Evolutionary conservation across 1,140 invertebrate species (phyloP), one percentile per base, ranked within the genome.

Genomic region (Aphelinus certus): DNA sequence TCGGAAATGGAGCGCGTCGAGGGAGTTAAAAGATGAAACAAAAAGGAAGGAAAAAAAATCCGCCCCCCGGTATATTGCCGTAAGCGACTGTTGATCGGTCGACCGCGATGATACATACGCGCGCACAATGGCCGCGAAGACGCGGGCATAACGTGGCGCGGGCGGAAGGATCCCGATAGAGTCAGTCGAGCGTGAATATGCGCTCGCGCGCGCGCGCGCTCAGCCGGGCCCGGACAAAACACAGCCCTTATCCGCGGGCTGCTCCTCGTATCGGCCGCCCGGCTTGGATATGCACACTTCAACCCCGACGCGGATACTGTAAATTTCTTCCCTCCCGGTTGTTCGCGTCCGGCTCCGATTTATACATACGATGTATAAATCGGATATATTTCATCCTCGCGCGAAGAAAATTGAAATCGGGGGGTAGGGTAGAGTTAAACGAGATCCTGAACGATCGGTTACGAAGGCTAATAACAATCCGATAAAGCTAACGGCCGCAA

Each of bases 201-300:
- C 63, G 58, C 26, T 26, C 26, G 26, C 26, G 26, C 26, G 26
- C 26, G 26, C 26, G 42, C 9, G 55, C 57, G 60, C 56, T 51
- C 7, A 3, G 73, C 48, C 43, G 73, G 66, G 46, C 73, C 48
- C 66, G 73, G 73, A 75, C 73, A 75, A 75, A 75, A 75, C 67
- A 6, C 26, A 26, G 26, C 26, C 26, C 26, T 26, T 26, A 26
- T 26, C 26, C 2, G 9, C 42, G 3, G 60, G 65, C 65, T 53
- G 57, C 10, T 9, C 45, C 56, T 26, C 55, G 71, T 73, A 73
- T 73, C 71, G 60, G 71, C 63, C 69, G 60, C 60, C 60, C n/a
- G 58, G n/a, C 9, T 7, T 26, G 5, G 9, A 3, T 1, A 47
- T 6, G 60, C 48, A 73, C 60, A 73, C 56, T 66, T 73, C 71